Evolutionary conservation across 2,113 vertebrate species (phyloP).

Genomic region (Oreotrochilus melanogaster): DNA sequence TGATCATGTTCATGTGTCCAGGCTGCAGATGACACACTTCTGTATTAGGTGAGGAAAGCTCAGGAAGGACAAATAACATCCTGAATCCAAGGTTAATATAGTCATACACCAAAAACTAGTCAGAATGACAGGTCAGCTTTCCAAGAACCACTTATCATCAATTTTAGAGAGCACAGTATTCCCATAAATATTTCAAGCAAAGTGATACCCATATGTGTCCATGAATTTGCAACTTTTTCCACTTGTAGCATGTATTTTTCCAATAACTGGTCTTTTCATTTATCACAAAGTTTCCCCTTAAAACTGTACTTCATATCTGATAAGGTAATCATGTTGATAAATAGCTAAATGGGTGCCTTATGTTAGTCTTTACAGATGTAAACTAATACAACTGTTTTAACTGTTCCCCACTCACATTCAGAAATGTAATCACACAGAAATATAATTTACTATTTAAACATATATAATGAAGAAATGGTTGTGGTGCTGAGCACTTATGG

Average conservation of each 20-base stretch:
- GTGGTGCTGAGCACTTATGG: not conserved
- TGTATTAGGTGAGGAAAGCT: slow-evolving; percentile 22
- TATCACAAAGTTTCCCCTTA: slow-evolving; percentile 16
- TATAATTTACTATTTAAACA: not conserved
- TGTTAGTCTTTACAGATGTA: not conserved
- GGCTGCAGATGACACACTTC: slow-evolving; percentile 3
- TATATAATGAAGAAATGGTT: not conserved
- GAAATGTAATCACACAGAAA: not conserved
- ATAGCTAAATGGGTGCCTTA: not conserved
- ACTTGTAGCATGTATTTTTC: not conserved
- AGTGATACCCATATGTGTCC: not conserved
- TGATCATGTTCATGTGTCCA: slow-evolving; percentile 6
- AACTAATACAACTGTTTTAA: not conserved
- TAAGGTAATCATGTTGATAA: slow-evolving; percentile 11
- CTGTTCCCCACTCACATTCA: not conserved
- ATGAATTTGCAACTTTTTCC: slow-evolving; percentile 54
- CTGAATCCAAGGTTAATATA: slow-evolving; percentile 67
- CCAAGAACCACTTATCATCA: slow-evolving; percentile 59
- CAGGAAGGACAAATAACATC: slow-evolving; percentile 42
- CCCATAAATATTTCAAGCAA: slow-evolving; percentile 64
- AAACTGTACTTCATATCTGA: slow-evolving; percentile 52
- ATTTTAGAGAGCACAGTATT: slow-evolving; percentile 54
- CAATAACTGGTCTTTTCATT: slow-evolving; percentile 42
- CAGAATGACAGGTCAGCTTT: slow-evolving; percentile 54
- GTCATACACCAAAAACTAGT: slow-evolving; percentile 14